A percentile compares a stretch with the other conserved stretches of the same genome.
Evolutionary conservation across 2,888 invertebrate genomes (phyloP).

Genomic region (Leucoptera coffeella): DNA sequence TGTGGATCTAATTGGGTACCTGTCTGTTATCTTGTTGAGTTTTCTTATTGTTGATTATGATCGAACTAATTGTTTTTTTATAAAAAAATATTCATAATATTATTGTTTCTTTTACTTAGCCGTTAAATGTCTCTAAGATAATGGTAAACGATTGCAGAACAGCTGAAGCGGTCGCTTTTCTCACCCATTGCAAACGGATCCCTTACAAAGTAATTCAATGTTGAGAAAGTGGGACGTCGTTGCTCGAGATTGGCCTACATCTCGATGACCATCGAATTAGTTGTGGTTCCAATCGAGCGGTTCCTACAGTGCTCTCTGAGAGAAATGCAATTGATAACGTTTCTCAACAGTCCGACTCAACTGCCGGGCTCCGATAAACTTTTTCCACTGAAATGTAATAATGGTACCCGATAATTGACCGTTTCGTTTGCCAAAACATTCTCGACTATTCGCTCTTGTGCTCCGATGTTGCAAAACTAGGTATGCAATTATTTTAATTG

Average conservation of each 20-base stretch:
- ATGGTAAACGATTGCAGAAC: too few relatives aligned
- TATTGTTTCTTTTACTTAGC: too few relatives aligned
- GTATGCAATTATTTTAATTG: too few relatives aligned
- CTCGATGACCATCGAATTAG: slow-evolving; percentile 31
- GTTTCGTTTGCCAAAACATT: slow-evolving; percentile 1
- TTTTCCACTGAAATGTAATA: slow-evolving; percentile 1
- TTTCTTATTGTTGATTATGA: too few relatives aligned
- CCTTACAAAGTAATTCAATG: slow-evolving; percentile 32
- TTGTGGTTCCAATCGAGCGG: slow-evolving; percentile 36
- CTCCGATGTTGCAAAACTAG: too few relatives aligned
- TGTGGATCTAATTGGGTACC: too few relatives aligned
- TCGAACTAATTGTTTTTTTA: too few relatives aligned
- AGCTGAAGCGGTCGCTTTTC: not conserved
- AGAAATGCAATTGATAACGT: slow-evolving; percentile 26
- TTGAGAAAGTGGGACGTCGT: slow-evolving; percentile 44
- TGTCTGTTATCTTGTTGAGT: too few relatives aligned
- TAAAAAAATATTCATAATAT: too few relatives aligned
- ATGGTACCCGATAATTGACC: slow-evolving; percentile 1
- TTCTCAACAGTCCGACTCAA: slow-evolving; percentile 17
- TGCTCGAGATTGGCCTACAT: slow-evolving; percentile 44
- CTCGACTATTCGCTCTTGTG: too few relatives aligned
- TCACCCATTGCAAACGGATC: slow-evolving; percentile 36
- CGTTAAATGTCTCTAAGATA: too few relatives aligned
- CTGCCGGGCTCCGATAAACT: slow-evolving; percentile 2
- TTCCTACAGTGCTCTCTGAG: slow-evolving; percentile 31